Base-by-base conservation (phyloP, 53 echinoderm and acorn worm species). In the Henricia sp. region DNA sequence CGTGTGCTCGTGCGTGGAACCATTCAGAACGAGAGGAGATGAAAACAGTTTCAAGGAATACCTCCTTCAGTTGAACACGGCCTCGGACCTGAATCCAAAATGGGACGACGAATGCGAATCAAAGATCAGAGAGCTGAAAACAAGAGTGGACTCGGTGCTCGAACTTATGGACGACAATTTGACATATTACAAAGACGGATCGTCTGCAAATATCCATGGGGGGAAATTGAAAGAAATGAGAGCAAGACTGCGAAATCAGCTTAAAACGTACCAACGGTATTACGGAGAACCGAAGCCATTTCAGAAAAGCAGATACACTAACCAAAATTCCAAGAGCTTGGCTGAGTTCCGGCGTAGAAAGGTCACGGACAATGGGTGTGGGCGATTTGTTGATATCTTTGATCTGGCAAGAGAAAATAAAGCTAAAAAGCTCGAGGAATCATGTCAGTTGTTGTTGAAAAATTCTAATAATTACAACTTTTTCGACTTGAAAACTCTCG, bases 141-240 rank as follows among this genome's bases (percentile, higher is more conserved):
- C 25, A 29, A 46, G 26, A 63, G 26, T 90, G 19, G 59, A 85
- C 3, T 29, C n/a, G 14, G 67, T 46, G 2, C 44, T 90, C 13
- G 40, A 70, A 10, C 3, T 50, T 25, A 85, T 90, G 78, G 84
- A 76, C 9, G 36, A 85, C 38, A 19, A 24, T 32, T 33, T 74
- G 3, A 90, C 85, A 2, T 68, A 59, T 30, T 88, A 82, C 71
- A 88, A 70, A 69, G 88, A 88, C 19, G 82, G 57, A 33, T 88
- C 88, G 9, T 55, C 54, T 48, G 48, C 70, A 13, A 37, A 70
- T 42, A 37, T 71, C 30, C 30, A 14, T 55, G 57, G 37, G 67
- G n/a, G 23, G 30, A 75, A 77, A 33, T 48, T 86, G 36, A 70
- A 88, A 6, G 53, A 39, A 17, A 33, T 54, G 32, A 82, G 48